Evolutionary conservation across 1,140 invertebrate species (phyloP), one percentile per base, ranked within the genome.

Genomic region (Bombus sylvicola): DNA sequence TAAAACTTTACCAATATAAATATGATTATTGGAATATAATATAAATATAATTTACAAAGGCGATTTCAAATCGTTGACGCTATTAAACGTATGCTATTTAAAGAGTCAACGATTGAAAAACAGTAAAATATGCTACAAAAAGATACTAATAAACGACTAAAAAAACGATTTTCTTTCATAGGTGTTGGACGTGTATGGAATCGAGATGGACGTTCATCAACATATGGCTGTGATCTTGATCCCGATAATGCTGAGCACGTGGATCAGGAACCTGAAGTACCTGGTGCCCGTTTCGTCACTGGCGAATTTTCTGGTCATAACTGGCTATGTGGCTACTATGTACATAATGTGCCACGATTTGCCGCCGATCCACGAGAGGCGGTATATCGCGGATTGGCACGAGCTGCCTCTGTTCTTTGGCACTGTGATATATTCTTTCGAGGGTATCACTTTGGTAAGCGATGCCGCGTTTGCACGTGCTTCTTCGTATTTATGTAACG

Each of bases 381-480:
- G 92, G 31, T 96, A 96, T 87, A 94, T 97, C 37, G 96, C 96
- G 0, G 93, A 95, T 25, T 96, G 96, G 94, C 93, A 95, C 72
- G 94, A 96, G 43, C 88, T 98, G 83, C 97, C 97, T 0, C 94
- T 98, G 3, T 98, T 96, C 92, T 97, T 98, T 89, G 97, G 97
- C 71, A 98, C 97, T 12, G 97, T 97, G 57, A 96, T 98, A 79
- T 98, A 97, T 91, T 97, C 97, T 53, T 98, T 98, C 89, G 97
- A 98, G 94, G 97, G 97, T 82, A 98, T 98, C 81, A 97, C 97
- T 68, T 94, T 98, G 95, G 97, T 98, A 92, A 96, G 95, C 88
- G 3, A 12, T 15, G 15, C 81, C 34, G 59, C 28, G 64, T 78
- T 41, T 15, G n/a, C 53, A 79, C 76, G 39, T 39, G 41, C 68